These are phyloP conservation scores for Hylomyscus alleni DNA, from an alignment of 2,797 vertebrate genomes.

Conservation along the genomic window DNA sequence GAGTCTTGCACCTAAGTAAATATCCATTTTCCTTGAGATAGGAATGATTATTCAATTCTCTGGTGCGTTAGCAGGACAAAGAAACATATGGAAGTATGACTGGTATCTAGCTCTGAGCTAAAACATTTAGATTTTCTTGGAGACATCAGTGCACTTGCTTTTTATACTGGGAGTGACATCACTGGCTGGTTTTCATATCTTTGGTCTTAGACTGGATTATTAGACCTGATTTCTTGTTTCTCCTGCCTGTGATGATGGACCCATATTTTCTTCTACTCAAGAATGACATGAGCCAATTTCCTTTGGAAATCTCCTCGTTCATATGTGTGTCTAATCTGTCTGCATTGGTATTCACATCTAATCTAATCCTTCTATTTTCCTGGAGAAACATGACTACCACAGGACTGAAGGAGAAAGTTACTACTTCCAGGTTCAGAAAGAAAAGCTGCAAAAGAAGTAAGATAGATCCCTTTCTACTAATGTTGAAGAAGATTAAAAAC, in stretches of 20 bases:
- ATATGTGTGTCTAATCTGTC: not conserved
- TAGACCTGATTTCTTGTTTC: not conserved
- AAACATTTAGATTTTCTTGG: not conserved
- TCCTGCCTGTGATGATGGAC: not conserved
- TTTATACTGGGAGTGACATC: not conserved
- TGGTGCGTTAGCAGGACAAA: not conserved
- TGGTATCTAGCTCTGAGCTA: not conserved
- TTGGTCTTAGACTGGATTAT: not conserved
- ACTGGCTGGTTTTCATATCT: not conserved
- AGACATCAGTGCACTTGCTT: not conserved
- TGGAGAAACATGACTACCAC: not conserved
- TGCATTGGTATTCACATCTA: not conserved
- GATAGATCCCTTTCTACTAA: not conserved
- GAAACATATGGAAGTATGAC: not conserved
- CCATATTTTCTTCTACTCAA: not conserved
- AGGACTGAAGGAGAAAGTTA: not conserved
- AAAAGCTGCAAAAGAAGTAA: conserved; percentile 20
- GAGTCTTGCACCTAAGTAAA: not conserved
- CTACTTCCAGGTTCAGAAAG: not conserved
- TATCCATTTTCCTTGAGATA: not conserved
- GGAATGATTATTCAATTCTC: not conserved
- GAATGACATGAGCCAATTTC: not conserved
- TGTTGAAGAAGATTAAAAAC: not conserved
- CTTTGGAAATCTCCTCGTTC: not conserved
- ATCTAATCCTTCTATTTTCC: not conserved